Evolutionary conservation across 2,888 invertebrate species (phyloP).

Genomic region (Lacanobia wlatinum): DNA sequence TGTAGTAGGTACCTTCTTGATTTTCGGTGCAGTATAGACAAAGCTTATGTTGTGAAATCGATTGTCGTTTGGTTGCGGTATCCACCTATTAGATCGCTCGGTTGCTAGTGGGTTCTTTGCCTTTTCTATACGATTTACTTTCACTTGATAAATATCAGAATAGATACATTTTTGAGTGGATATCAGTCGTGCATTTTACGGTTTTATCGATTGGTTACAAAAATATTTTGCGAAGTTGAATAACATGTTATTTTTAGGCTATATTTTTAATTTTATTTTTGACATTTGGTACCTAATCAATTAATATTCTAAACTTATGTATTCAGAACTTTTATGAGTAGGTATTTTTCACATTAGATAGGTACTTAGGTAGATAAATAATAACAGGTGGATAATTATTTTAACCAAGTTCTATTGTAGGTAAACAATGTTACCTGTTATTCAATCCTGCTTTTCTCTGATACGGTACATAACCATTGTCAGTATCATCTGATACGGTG

Average conservation of each 20-base stretch:
- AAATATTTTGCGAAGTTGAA: constrained; percentile 1
- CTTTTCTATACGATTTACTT: constrained; percentile 59
- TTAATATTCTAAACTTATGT: not conserved
- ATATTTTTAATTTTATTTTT: constrained; percentile 12
- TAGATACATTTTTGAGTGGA: constrained; percentile 35
- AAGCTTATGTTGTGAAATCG: constrained; percentile 57
- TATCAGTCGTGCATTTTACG: constrained; percentile 22
- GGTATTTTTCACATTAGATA: not conserved
- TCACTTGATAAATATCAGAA: constrained; percentile 53
- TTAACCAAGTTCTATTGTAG: not conserved
- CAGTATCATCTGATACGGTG: not conserved
- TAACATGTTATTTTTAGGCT: not conserved
- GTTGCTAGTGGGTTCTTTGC: constrained; percentile 57
- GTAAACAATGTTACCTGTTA: not conserved
- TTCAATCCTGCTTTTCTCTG: not conserved
- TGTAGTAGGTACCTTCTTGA: not conserved
- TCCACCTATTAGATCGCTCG: constrained; percentile 37
- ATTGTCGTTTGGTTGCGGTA: constrained; percentile 59
- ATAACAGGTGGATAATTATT: not conserved
- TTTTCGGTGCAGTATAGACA: constrained; percentile 15
- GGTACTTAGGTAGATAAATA: no score
- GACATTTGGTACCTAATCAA: not conserved
- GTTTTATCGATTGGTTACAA: constrained; percentile 4
- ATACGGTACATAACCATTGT: no score
- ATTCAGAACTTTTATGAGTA: not conserved